Percentiles rank a stretch among this genome's conserved stretches.
Conservation (phyloP, 2,797 vertebrate species). For the Labeo calbasu region DNA sequence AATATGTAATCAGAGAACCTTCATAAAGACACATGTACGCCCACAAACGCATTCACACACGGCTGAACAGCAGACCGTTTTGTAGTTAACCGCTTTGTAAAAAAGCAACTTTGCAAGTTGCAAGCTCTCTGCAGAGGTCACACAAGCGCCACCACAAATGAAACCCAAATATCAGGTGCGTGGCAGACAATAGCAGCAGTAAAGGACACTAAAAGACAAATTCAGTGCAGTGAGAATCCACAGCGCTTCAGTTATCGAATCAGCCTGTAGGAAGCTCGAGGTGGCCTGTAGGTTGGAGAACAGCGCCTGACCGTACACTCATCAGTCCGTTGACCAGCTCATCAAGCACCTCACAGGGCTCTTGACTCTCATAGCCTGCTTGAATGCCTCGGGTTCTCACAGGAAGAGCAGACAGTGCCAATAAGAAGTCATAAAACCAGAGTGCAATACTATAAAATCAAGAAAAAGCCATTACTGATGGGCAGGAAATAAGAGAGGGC, state of each 20-base stretch:
- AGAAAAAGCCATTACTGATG: constrained; percentile 60
- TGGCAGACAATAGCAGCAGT: constrained; percentile 5
- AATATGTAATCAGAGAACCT: constrained; percentile 45
- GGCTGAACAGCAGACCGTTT: constrained; percentile 18
- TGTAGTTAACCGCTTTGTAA: constrained; percentile 34
- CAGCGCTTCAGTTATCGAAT: constrained; percentile 9
- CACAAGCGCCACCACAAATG: background rate
- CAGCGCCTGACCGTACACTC: constrained; percentile 1
- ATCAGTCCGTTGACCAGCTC: constrained; percentile 42
- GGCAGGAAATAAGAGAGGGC: constrained; percentile 60
- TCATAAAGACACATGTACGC: background rate
- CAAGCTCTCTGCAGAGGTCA: background rate
- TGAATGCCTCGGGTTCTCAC: constrained; percentile 61
- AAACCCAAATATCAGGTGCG: constrained; percentile 20
- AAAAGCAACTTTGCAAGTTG: constrained; percentile 20
- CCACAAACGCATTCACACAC: constrained; percentile 1
- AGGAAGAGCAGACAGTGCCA: constrained; percentile 60
- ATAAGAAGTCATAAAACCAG: constrained; percentile 65
- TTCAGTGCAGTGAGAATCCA: background rate
- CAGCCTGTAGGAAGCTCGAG: constrained; percentile 18
- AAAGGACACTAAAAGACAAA: constrained; percentile 6
- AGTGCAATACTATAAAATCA: constrained; percentile 55
- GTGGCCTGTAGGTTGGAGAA: constrained; percentile 29
- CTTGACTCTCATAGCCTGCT: constrained; percentile 54
- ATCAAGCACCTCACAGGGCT: constrained; percentile 46